Percentiles rank a stretch among this genome's conserved stretches.
Conservation (phyloP, 2,888 invertebrate genomes). For the Blastobasis lacticolella region DNA sequence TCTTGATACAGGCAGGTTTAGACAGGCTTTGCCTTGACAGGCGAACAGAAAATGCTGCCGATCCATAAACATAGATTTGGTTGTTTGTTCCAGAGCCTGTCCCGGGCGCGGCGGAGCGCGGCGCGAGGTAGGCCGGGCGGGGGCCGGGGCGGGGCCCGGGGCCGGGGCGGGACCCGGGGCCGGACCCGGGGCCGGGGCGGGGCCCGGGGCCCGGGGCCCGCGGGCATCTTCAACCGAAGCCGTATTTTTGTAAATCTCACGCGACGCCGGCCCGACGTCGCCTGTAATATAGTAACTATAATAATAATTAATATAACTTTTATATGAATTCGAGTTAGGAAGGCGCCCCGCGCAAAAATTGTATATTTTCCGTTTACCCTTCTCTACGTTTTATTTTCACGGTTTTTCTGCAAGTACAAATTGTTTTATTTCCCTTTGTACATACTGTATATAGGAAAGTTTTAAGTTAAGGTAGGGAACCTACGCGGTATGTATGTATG, state of each 20-base stretch:
- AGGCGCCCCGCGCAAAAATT: constrained; percentile 30
- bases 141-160: no score
- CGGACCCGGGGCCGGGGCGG: constrained; percentile 31
- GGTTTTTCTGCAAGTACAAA: constrained; percentile 74
- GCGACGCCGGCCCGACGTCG: constrained; percentile 29
- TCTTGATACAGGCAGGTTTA: no score
- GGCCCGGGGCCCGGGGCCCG: no score
- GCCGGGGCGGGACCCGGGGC: constrained; percentile 12
- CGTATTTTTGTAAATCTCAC: constrained; percentile 61
- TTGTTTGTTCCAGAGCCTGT: no score
- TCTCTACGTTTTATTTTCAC: constrained; percentile 51
- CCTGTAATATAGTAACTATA: constrained; percentile 28
- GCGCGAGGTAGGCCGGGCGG: no score
- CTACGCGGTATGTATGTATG: constrained; percentile 49
- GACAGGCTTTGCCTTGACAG: no score
- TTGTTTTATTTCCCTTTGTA: constrained; percentile 73
- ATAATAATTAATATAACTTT: constrained; percentile 36
- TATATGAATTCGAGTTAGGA: constrained; percentile 33
- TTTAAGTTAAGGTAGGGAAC: constrained; percentile 48
- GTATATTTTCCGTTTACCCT: constrained; percentile 56
- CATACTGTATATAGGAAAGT: constrained; percentile 70
- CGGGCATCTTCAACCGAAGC: constrained; percentile 12
- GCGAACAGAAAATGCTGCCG: no score
- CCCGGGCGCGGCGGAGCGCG: no score
- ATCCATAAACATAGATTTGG: no score